Evolutionary conservation across 2,888 invertebrate species (phyloP).

Genomic region (Agapostemon virescens): DNA sequence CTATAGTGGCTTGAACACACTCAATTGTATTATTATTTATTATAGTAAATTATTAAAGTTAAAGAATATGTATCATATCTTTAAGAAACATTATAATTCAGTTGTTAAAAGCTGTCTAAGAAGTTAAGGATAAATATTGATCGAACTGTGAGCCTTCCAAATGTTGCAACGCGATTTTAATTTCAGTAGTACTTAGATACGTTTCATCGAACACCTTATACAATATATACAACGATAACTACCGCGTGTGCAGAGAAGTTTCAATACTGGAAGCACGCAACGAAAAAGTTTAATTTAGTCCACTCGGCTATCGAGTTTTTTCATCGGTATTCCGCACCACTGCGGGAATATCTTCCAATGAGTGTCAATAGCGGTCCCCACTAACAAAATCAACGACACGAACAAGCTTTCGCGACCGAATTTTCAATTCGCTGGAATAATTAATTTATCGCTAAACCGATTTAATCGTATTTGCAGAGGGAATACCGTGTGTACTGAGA

Average conservation of each 20-base stretch:
- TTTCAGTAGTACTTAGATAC: too few species aligned
- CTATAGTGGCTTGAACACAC: too few species aligned
- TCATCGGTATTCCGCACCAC: not conserved
- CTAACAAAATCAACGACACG: conserved; percentile 41
- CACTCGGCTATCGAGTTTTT: conserved; percentile 35
- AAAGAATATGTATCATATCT: too few species aligned
- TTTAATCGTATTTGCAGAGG: conserved; percentile 25
- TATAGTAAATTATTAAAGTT: too few species aligned
- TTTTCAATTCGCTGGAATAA: conserved; percentile 40
- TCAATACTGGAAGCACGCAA: not conserved
- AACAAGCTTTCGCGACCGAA: conserved; percentile 31
- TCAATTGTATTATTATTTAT: too few species aligned
- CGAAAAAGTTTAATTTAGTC: conserved; percentile 32
- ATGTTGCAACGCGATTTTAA: not conserved
- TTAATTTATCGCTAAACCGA: conserved; percentile 32
- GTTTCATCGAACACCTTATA: not conserved
- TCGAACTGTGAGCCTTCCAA: not conserved
- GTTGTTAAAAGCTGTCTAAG: too few species aligned
- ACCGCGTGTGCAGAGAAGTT: conserved; percentile 6
- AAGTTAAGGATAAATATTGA: not conserved
- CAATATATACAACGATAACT: conserved; percentile 16
- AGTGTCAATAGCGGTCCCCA: conserved; percentile 33
- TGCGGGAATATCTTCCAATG: conserved; percentile 31
- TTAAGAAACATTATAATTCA: too few species aligned
- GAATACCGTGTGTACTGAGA: not conserved